A percentile compares a stretch with the other conserved stretches of the same genome.
Conservation (phyloP, 2,113 vertebrate genomes). For the Anser cygnoides region DNA sequence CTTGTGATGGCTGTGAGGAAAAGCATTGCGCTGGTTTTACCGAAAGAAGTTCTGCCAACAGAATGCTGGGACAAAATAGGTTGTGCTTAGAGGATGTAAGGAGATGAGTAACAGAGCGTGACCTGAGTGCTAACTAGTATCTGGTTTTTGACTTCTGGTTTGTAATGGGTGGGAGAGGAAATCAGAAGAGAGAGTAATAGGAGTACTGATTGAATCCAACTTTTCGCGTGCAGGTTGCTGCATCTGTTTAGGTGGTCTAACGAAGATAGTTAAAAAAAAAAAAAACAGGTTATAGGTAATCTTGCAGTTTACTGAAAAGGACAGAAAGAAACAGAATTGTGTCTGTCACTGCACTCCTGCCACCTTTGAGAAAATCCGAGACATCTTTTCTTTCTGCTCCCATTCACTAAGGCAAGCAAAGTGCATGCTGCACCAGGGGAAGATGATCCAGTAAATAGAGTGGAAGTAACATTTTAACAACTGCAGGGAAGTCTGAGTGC, state of each 20-base stretch:
- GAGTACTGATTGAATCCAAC: background rate
- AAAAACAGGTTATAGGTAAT: background rate
- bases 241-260: background rate
- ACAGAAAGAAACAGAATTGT: background rate
- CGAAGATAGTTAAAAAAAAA: background rate
- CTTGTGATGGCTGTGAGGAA: background rate
- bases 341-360: background rate
- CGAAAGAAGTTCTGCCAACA: background rate
- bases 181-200: background rate
- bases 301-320: background rate
- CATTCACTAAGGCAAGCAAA: background rate
- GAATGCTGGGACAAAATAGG: background rate
- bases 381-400: background rate
- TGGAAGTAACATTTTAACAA: conserved; percentile 59
- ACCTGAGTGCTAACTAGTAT: background rate
- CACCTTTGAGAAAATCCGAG: background rate
- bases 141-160: background rate
- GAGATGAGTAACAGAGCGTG: background rate
- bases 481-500: conserved; percentile 27
- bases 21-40: accelerated
- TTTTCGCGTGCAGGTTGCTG: background rate
- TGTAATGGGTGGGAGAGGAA: background rate
- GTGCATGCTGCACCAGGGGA: background rate
- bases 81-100: background rate
- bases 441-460: conserved; percentile 45